Base-by-base conservation (phyloP, 2,888 invertebrate genomes). In the Cheilosia vernalis region DNA sequence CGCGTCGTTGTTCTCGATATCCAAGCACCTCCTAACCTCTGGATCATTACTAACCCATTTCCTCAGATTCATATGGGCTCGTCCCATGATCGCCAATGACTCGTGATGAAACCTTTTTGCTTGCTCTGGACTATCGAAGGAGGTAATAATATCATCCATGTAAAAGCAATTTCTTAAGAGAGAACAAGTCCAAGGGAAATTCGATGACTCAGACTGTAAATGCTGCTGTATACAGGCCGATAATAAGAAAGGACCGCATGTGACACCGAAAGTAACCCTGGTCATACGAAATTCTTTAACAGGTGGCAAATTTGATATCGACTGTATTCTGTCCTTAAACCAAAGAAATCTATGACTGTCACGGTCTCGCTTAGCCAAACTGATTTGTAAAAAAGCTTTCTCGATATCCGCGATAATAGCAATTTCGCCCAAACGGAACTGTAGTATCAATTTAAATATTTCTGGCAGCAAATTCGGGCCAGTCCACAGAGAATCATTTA, bases 391-490 rank as follows among this genome's bases (percentile, higher is more conserved):
- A 24, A 24, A n/a, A n/a, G n/a, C n/a, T n/a, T n/a, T n/a, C n/a
- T n/a, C n/a, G n/a, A n/a, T n/a, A n/a, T n/a, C n/a, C 24, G 55
- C 69, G 4, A 67, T 42, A 7, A 76, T 15, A 10, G 33, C 63
- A 19, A 63, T 63, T 49, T 40, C 13, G 13, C 61, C 67, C 9
- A 63, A 1, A 7, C 78, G 24, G 30, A 78, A 63, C 6, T 30
- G n/a, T 13, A 78, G 21, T 19, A 70, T 9, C 6, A 70, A 5
- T 30, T n/a, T n/a, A 0, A 70, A 15, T 1, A 78, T 61, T 30
- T 78, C 64, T n/a, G 60, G 64, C 19, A 78, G 51, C 21, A 70
- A 27, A 47, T 78, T 78, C 7, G 63, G 56, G 6, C 63, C 78
- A 24, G 56, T 49, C 37, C 30, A 76, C n/a, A 76, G 30, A 21